Conservation (phyloP, 92 coral and sea anemone species). For the Scolanthus callimorphus region DNA sequence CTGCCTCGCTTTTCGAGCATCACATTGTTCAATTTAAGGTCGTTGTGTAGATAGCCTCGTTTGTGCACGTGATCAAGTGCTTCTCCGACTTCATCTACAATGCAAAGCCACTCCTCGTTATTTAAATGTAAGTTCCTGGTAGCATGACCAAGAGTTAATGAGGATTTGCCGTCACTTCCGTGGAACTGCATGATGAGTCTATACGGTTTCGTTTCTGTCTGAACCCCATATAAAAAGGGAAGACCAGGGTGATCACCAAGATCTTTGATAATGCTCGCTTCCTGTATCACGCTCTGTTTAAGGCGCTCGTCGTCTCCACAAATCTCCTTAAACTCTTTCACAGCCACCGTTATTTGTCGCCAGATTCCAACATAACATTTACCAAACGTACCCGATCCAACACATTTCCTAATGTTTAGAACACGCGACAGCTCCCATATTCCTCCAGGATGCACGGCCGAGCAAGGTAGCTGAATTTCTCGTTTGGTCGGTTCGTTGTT, state of each 20-base stretch:
- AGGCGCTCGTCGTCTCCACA: background rate
- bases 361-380: background rate
- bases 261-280: background rate
- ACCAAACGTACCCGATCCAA: slow-evolving; percentile 13
- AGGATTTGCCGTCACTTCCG: background rate
- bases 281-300: slow-evolving; percentile 5
- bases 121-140: background rate
- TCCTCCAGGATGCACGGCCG: background rate
- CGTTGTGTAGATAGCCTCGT: slow-evolving; percentile 19
- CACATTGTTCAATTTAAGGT: slow-evolving; percentile 13
- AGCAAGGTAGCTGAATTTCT: too few relatives aligned
- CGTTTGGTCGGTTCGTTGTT: too few relatives aligned
- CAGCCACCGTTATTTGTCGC: slow-evolving; percentile 1
- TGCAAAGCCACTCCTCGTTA: background rate
- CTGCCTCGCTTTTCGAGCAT: background rate
- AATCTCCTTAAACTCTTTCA: background rate
- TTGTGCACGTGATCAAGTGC: slow-evolving; percentile 5
- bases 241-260: slow-evolving; percentile 22
- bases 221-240: slow-evolving; percentile 11
- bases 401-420: background rate
- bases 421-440: slow-evolving; percentile 1
- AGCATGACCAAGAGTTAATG: slow-evolving; percentile 1
- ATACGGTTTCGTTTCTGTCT: background rate
- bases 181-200: slow-evolving; percentile 10
- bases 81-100: background rate